These are phyloP conservation scores for Xiphophorus couchianus DNA, from an alignment of 2,113 vertebrate genomes.

Conservation along the genomic window DNA sequence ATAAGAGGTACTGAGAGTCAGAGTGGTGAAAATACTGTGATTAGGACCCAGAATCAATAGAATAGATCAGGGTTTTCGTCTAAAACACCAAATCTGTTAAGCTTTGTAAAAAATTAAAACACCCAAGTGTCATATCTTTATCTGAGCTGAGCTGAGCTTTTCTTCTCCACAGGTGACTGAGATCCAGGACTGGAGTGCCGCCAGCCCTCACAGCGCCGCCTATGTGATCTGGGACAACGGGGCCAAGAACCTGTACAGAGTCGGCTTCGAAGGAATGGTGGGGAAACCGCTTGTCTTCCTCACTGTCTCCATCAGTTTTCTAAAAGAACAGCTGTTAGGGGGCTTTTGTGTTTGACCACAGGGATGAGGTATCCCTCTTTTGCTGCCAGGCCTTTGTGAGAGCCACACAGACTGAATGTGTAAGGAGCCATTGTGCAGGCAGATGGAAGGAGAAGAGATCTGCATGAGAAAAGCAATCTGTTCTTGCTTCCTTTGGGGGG, in stretches of 20 bases:
- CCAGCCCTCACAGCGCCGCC: conserved; percentile 96
- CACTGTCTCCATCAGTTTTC: conserved; percentile 19
- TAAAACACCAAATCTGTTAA: background rate
- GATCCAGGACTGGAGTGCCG: conserved; percentile 99
- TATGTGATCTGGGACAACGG: conserved; percentile 99
- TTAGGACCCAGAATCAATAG: too few species aligned
- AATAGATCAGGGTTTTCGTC: background rate
- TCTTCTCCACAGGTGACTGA: conserved; percentile 89
- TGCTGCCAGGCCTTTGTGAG: conserved; percentile 72
- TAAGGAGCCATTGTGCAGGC: conserved; percentile 75
- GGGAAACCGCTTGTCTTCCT: conserved; percentile 73
- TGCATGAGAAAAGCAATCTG: conserved; percentile 81
- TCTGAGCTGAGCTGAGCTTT: conserved; percentile 18
- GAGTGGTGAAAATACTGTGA: too few species aligned
- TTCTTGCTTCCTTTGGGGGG: conserved; percentile 59
- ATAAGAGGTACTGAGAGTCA: too few species aligned
- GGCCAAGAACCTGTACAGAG: conserved; percentile 98
- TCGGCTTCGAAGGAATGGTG: conserved; percentile 99
- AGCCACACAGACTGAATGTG: conserved; percentile 73
- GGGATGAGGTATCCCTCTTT: conserved; percentile 56
- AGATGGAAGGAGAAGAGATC: conserved; percentile 79
- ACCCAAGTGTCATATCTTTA: background rate
- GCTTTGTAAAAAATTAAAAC: background rate
- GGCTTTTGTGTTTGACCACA: conserved; percentile 64
- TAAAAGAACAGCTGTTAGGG: conserved; percentile 69